Evolutionary conservation across 2,888 invertebrate genomes (phyloP).

Genomic region (Limenitis camilla): DNA sequence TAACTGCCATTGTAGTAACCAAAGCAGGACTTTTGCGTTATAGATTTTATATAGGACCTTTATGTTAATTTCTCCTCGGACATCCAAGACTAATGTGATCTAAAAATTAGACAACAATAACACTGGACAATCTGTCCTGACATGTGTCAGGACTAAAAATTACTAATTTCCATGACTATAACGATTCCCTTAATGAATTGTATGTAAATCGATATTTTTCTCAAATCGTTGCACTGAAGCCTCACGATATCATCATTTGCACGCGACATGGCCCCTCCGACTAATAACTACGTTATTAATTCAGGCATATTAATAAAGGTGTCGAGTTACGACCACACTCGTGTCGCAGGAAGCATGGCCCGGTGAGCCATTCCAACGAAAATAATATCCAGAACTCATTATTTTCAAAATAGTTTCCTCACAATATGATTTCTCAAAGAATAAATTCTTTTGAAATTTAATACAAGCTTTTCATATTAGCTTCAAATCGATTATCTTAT

Average conservation of each 20-base stretch:
- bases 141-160: not conserved
- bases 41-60: too few relatives aligned
- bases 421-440: too few relatives aligned
- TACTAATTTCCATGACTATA: slow-evolving; percentile 4
- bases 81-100: too few relatives aligned
- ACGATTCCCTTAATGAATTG: slow-evolving; percentile 22
- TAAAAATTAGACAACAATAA: not conserved
- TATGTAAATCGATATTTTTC: slow-evolving; percentile 63
- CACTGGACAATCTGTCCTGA: not conserved
- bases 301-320: slow-evolving; percentile 70
- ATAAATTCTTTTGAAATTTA: too few relatives aligned
- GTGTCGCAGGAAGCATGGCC: slow-evolving; percentile 70
- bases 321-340: slow-evolving; percentile 70
- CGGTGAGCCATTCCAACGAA: slow-evolving; percentile 62
- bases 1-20: too few relatives aligned
- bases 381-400: slow-evolving; percentile 55
- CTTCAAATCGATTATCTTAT: too few relatives aligned
- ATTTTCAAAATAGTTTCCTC: slow-evolving; percentile 34
- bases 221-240: slow-evolving; percentile 61
- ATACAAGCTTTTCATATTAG: too few relatives aligned
- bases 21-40: too few relatives aligned
- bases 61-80: too few relatives aligned
- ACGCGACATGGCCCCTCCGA: slow-evolving; percentile 60
- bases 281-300: slow-evolving; percentile 70
- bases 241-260: slow-evolving; percentile 62